These are phyloP conservation scores for Caenorhabditis plicata DNA, from an alignment of 2,888 invertebrate species.

Conservation along the genomic window DNA sequence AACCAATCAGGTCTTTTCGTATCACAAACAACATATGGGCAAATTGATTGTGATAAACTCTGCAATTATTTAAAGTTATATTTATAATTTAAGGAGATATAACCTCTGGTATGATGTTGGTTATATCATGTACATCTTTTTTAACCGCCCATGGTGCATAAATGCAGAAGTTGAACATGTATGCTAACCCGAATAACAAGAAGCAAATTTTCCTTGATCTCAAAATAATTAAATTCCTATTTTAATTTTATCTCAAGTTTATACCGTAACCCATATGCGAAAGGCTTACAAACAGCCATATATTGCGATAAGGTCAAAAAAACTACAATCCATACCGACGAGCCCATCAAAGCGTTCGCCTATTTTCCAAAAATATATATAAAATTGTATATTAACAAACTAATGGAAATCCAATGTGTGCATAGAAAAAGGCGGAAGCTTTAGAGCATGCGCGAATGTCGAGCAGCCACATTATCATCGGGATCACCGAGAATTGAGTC, in stretches of 20 bases:
- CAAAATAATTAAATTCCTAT: not conserved
- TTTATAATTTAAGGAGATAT: not conserved
- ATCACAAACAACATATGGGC: constrained; percentile 63
- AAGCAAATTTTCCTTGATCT: constrained; percentile 44
- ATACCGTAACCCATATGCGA: constrained; percentile 53
- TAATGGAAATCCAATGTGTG: constrained; percentile 69
- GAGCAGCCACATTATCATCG: constrained; percentile 66
- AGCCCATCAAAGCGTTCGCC: constrained; percentile 69
- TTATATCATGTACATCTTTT: constrained; percentile 55
- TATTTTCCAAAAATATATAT: constrained; percentile 14
- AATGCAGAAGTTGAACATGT: constrained; percentile 61
- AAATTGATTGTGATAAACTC: constrained; percentile 21
- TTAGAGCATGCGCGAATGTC: constrained; percentile 60
- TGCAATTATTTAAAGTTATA: constrained; percentile 4
- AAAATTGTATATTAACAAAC: constrained; percentile 27
- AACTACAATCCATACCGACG: constrained; percentile 70
- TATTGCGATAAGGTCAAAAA: constrained; percentile 70
- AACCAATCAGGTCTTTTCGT: constrained; percentile 50
- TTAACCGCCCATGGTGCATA: constrained; percentile 64
- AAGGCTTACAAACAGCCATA: constrained; percentile 68
- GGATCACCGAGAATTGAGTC: constrained; percentile 68
- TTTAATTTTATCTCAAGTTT: constrained; percentile 7
- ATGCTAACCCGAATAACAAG: constrained; percentile 53
- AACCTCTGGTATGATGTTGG: constrained; percentile 22
- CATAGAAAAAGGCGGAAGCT: constrained; percentile 67